A percentile compares a stretch with the other conserved stretches of the same genome.
Conservation (phyloP, 2,113 vertebrate genomes). For the Hystrix cristata region DNA sequence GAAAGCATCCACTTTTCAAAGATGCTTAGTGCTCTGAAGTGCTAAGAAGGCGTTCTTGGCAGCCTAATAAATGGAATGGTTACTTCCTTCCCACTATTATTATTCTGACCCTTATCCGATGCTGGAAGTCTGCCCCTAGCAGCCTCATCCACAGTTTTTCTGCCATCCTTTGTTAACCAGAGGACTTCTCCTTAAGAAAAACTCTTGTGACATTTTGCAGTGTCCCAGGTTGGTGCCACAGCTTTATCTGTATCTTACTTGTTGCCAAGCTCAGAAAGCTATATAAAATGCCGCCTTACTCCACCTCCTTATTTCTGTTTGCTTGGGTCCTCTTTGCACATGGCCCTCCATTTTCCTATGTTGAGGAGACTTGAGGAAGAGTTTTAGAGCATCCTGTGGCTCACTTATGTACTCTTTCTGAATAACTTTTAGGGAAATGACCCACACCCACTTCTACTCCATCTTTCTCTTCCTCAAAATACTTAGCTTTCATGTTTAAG, state of each 20-base stretch:
- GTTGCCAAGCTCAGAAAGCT: not conserved
- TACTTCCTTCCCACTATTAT: not conserved
- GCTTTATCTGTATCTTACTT: not conserved
- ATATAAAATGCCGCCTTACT: not conserved
- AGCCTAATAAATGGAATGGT: not conserved
- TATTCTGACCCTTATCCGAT: not conserved
- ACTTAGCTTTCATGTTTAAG: not conserved
- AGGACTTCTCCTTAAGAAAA: conserved; percentile 15
- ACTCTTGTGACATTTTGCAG: not conserved
- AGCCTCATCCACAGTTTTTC: not conserved
- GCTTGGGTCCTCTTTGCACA: not conserved
- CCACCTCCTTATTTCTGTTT: not conserved
- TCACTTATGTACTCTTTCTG: not conserved
- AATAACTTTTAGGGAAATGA: not conserved
- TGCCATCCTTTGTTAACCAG: conserved; percentile 7
- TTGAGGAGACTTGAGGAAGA: not conserved
- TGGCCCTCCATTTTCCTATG: not conserved
- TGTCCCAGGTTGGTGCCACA: not conserved
- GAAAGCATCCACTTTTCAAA: conserved; percentile 50
- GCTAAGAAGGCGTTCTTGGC: conserved; percentile 46
- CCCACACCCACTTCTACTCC: too few species aligned
- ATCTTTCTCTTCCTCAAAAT: not conserved
- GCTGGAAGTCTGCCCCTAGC: not conserved
- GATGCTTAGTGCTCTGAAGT: conserved; percentile 26
- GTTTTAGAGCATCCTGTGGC: not conserved